Base-by-base conservation (phyloP, 2,797 vertebrate genomes). In the Lycodopsis pacificus region DNA sequence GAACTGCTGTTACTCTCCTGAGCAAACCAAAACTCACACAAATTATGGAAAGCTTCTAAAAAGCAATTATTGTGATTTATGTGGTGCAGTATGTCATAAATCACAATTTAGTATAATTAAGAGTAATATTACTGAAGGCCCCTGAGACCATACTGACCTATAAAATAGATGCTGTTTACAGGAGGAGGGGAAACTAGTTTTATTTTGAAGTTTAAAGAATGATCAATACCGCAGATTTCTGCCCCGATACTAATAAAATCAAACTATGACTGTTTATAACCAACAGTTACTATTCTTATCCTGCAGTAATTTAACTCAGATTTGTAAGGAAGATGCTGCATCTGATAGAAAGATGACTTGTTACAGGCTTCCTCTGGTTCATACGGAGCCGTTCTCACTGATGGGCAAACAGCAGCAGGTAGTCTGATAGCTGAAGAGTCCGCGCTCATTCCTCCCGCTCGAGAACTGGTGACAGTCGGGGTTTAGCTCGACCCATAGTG, bases 1-100 rank as follows among this genome's bases (percentile, higher is more conserved):
- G 30, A n/a, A n/a, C 53, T 44, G 27, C 13, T 34, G 34, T 53
- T 42, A 15, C 25, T 54, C 25, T 46, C 13, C 7, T 46, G 27
- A 62, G 57, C 12, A 56, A 71, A 77, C 48, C n/a, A 62, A 68
- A 66, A 73, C 48, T 56, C n/a, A 54, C n/a, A 54, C 13, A 30
- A 34, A 67, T 48, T 4, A 49, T 25, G 15, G 30, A 46, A 48
- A 32, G 25, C 25, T 8, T 53, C 27, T n/a, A 19, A 30, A 30
- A 61, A 42, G 0, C 15, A 32, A 6, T 12, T 4, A 17, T 15
- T 17, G 15, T 9, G n/a, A 38, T 57, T 22, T 32, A 25, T 71
- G 40, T 10, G 54, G 25, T 7, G n/a, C 22, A n/a, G 3, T 54
- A 32, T 32, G 27, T 73, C 9, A 34, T 27, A 6, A n/a, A 36